Evolutionary conservation across 2,797 vertebrate species (phyloP).

Genomic region (Malacoraja senta): DNA sequence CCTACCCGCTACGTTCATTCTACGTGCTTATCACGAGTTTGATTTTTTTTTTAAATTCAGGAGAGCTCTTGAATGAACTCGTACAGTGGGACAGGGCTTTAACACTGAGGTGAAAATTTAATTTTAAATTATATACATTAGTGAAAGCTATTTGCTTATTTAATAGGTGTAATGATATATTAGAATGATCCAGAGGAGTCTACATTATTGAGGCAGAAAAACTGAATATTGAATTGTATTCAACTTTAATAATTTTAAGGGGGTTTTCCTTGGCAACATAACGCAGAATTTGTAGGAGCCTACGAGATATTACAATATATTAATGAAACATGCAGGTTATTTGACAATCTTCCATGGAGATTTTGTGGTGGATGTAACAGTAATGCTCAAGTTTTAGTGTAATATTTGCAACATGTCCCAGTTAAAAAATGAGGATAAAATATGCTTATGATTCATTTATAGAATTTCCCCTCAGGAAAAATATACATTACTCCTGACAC

Average conservation of each 20-base stretch:
- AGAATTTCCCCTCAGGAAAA: background rate
- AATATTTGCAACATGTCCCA: background rate
- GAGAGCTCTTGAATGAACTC: no score
- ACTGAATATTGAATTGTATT: background rate
- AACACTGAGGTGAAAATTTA: background rate
- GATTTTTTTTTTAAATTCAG: no score
- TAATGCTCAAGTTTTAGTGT: background rate
- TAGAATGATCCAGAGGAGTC: background rate
- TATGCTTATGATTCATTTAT: background rate
- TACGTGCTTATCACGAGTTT: no score
- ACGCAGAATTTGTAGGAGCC: background rate
- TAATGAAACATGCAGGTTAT: background rate
- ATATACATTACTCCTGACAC: background rate
- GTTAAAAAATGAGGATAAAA: background rate
- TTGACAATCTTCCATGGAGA: background rate
- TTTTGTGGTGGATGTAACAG: background rate
- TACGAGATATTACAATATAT: background rate
- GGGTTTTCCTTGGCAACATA: background rate
- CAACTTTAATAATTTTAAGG: background rate
- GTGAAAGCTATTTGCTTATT: background rate
- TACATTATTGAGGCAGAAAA: background rate
- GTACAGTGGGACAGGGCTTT: no score
- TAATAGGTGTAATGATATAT: background rate
- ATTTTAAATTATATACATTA: background rate
- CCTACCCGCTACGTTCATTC: no score